A percentile compares a stretch with the other conserved stretches of the same genome.
These are phyloP conservation scores for Dolomedes plantarius DNA, from an alignment of 2,888 invertebrate species.

Conservation along the genomic window DNA sequence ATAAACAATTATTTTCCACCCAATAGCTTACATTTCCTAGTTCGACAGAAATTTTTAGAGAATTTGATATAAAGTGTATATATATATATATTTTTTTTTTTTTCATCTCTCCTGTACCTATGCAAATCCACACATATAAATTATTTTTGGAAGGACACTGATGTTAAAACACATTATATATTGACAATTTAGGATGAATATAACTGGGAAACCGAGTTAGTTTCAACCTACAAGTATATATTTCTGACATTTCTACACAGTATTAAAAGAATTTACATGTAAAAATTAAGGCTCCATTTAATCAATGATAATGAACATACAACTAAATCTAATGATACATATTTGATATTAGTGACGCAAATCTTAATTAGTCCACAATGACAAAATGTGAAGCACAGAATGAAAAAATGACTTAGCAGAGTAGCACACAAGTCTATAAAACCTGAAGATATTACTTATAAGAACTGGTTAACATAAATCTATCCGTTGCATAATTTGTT, in stretches of 20 bases:
- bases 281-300: conserved; percentile 17
- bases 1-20: no score
- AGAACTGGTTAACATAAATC: background rate
- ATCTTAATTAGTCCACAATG: background rate
- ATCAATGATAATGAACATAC: conserved; percentile 10
- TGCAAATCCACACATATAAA: background rate
- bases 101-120: background rate
- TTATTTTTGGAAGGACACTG: background rate
- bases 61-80: no score
- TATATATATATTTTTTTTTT: no score
- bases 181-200: background rate
- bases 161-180: background rate
- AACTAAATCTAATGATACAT: conserved; percentile 5
- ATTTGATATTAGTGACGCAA: background rate
- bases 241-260: background rate
- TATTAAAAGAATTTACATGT: background rate
- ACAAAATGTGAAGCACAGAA: background rate
- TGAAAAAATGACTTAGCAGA: background rate
- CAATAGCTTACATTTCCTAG: background rate
- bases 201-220: no score
- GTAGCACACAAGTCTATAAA: conserved; percentile 17
- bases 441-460: background rate
- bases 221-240: background rate
- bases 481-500: conserved; percentile 32
- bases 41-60: no score